Percentiles rank a stretch among this genome's conserved stretches.
phyloP scores from a whole-genome alignment of 2,797 vertebrate species.

The Gorsachius magnificus region DNA sequence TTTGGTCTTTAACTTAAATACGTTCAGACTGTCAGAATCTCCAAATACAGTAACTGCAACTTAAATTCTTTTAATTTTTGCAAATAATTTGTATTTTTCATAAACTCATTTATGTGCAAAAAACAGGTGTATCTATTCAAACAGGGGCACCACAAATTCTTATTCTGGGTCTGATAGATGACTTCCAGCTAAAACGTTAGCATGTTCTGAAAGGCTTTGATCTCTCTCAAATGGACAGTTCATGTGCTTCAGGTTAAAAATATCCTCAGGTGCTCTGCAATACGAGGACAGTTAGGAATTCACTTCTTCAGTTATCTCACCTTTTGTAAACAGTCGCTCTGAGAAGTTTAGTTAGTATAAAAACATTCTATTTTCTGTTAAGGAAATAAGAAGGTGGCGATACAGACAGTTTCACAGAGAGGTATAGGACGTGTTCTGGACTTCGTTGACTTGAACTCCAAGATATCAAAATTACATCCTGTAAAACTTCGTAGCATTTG shows the following conservation, averaged over 20 bases:
- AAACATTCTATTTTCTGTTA: neutral
- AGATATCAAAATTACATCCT: neutral
- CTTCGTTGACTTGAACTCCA: neutral
- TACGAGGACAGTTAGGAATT: neutral
- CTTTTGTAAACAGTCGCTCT: neutral
- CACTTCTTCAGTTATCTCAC: neutral
- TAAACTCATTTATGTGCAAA: neutral
- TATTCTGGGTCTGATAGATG: neutral
- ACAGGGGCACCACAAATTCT: neutral
- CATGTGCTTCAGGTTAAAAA: neutral
- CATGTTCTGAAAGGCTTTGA: neutral
- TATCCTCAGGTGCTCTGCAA: neutral
- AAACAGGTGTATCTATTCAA: neutral
- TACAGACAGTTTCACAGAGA: neutral
- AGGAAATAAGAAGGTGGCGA: neutral
- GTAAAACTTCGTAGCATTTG: neutral
- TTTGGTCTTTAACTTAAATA: neutral
- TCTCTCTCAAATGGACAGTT: neutral
- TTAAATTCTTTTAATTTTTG: neutral
- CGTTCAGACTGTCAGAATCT: neutral
- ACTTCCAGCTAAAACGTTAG: neutral
- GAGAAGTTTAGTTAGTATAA: neutral
- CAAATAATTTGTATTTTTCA: neutral
- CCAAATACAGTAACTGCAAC: fast-evolving
- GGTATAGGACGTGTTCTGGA: neutral